Evolutionary conservation across 2,113 vertebrate genomes (phyloP).

Genomic region (Piprites chloris): DNA sequence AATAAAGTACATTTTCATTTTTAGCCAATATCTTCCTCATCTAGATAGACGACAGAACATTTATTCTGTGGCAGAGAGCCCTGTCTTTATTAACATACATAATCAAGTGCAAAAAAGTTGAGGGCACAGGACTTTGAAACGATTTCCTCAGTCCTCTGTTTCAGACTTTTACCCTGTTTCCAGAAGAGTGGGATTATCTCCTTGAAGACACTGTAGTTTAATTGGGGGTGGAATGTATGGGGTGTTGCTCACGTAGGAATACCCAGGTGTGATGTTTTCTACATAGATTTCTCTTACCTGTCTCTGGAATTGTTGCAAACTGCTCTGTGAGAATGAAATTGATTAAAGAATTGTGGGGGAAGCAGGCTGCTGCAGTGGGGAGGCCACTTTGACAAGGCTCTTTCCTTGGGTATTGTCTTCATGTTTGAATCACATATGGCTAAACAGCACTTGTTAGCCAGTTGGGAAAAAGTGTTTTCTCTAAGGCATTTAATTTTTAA

Average conservation of each 20-base stretch:
- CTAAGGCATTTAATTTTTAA: not conserved
- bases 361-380: not conserved
- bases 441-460: not conserved
- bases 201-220: not conserved
- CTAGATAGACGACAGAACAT: not conserved
- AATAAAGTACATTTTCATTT: not conserved
- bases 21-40: not conserved
- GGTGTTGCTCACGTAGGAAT: not conserved
- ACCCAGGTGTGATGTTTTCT: not conserved
- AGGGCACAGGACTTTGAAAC: not conserved
- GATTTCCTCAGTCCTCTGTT: not conserved
- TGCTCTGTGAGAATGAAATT: not conserved
- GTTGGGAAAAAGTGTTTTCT: not conserved
- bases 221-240: not conserved
- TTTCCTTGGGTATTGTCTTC: not conserved
- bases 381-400: not conserved
- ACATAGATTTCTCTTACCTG: not conserved
- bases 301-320: not conserved
- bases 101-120: not conserved
- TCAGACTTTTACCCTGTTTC: not conserved
- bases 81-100: not conserved
- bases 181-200: not conserved
- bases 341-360: not conserved
- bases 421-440: not conserved
- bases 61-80: not conserved